Percentiles rank a stretch among this genome's conserved stretches.
phyloP scores from a whole-genome alignment of 2,113 vertebrate genomes.

The Rhinoderma darwinii region DNA sequence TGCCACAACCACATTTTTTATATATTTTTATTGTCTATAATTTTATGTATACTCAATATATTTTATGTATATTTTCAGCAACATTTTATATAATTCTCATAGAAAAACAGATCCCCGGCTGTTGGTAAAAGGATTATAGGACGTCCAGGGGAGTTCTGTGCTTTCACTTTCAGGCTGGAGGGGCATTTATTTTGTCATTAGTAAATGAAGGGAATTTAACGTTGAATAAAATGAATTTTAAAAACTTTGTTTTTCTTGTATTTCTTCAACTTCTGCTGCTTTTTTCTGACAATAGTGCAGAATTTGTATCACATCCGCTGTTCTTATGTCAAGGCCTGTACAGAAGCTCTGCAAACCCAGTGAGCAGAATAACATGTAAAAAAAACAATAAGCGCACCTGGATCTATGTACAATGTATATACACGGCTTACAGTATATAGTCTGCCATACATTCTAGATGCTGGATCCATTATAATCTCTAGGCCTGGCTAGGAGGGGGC shows the following conservation, averaged over 20 bases:
- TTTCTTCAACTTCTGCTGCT: neutral
- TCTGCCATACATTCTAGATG: neutral
- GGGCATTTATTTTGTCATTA: neutral
- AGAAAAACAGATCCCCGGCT: neutral
- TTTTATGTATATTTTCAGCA: neutral
- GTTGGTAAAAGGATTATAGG: neutral
- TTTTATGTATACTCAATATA: neutral
- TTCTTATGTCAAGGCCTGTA: neutral
- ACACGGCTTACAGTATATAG: neutral
- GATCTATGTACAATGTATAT: neutral
- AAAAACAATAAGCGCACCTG: neutral
- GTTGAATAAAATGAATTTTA: neutral
- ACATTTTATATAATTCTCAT: neutral
- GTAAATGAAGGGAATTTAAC: neutral
- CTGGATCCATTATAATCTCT: neutral
- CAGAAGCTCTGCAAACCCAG: neutral
- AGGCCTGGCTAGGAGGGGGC: neutral
- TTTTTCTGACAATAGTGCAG: neutral
- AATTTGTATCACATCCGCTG: neutral
- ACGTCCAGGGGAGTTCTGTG: neutral
- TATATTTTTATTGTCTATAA: too few species aligned
- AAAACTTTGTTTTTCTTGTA: neutral
- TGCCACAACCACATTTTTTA: too few species aligned
- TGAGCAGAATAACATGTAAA: neutral
- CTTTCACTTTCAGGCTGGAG: neutral